Base-by-base conservation (phyloP, 2,797 vertebrate species). In the Sorex maritimensis region DNA sequence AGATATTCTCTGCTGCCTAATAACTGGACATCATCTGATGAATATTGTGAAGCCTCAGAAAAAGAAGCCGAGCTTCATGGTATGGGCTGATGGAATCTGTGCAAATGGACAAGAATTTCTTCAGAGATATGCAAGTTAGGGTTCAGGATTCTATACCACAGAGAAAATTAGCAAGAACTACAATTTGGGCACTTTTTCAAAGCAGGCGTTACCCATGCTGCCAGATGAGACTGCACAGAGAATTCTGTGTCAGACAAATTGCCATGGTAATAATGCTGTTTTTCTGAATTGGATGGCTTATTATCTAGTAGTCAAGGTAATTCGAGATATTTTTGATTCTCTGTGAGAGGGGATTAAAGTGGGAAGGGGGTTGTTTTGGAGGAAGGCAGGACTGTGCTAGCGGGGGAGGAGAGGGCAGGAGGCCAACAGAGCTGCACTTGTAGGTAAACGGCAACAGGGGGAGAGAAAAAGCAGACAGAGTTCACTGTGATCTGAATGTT, bases 261-360 rank as follows among this genome's bases (percentile, higher is more conserved):
- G 85, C 93, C 79, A 49, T 63, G 92, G 92, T 89, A 12, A 91
- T 90, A 71, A 49, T 69, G 26, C 49, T 68, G 90, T 61, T 78
- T 28, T 92, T 67, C 85, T 81, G 75, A 26, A 67, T 71, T 23
- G 55, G 79, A 72, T 13, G 74, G 73, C 93, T 69, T 71, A 86
- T 93, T 90, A 84, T 84, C 81, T 34, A 81, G 86, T 73, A 68
- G 89, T 84, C 85, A 91, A 71, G 72, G 74, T 67, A 93, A 89
- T 79, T 71, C 28, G 78, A 61, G 78, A 71, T 75, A 68, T 41
- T 75, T 92, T 78, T 92, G 73, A 38, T 94, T 92, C 65, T 93
- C 73, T 79, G 71, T 94, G 86, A 69, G 49, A 46, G 24, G 55
- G 30, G 14, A 77, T 69, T n/a, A 26, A 17, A 71, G 49, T 38